Percentiles rank a stretch among this genome's conserved stretches.
Evolutionary conservation across 2,797 vertebrate genomes (phyloP).

Genomic region (Sciaenops ocellatus): DNA sequence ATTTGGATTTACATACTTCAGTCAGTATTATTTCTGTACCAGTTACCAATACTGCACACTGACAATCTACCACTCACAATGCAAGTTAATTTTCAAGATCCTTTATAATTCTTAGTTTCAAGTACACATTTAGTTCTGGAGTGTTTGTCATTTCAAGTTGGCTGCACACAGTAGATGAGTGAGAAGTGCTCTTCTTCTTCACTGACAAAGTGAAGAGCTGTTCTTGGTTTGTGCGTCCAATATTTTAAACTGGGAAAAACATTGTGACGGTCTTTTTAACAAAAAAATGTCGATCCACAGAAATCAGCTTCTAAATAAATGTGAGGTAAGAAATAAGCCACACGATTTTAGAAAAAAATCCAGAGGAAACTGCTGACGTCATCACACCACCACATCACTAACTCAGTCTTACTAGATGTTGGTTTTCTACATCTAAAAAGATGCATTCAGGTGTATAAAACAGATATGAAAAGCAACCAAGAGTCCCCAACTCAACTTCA

Average conservation of each 20-base stretch:
- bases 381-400: not conserved
- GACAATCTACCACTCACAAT: not conserved
- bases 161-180: slow-evolving; percentile 9
- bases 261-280: not conserved
- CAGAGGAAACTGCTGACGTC: not conserved
- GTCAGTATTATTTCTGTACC: no score
- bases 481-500: not conserved
- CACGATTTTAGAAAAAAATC: not conserved
- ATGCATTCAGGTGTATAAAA: not conserved
- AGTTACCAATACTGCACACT: not conserved
- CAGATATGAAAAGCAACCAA: not conserved
- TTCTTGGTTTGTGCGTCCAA: not conserved
- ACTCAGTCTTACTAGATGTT: not conserved
- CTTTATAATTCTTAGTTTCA: slow-evolving; percentile 14
- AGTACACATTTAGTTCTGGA: slow-evolving; percentile 23
- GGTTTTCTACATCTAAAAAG: not conserved
- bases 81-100: not conserved
- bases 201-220: slow-evolving; percentile 5
- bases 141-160: slow-evolving; percentile 5
- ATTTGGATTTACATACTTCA: not conserved
- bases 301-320: not conserved
- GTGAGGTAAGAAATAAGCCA: not conserved
- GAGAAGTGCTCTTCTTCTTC: slow-evolving; percentile 15
- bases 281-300: not conserved
- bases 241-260: not conserved